phyloP scores from a whole-genome alignment of 2,797 vertebrate genomes.

The Pangasius krempfi region DNA sequence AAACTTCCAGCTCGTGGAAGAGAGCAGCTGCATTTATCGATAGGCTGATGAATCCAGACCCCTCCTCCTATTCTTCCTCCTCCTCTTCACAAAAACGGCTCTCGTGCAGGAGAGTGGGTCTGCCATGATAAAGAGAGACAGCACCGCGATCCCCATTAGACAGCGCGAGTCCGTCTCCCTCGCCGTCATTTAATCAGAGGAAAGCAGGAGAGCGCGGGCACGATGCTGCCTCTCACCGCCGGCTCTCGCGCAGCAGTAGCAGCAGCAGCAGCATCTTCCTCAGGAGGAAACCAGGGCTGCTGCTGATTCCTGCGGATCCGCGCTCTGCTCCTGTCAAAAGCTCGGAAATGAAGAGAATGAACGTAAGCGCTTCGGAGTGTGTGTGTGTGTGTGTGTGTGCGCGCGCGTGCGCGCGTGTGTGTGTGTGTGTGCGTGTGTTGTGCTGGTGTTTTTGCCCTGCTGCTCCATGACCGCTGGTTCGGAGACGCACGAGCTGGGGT shows the following conservation, averaged over 20 bases:
- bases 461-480: not conserved
- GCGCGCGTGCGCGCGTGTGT: not conserved
- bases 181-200: slow-evolving; percentile 45
- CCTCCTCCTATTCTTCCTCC: slow-evolving; percentile 59
- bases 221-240: slow-evolving; percentile 65
- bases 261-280: slow-evolving; percentile 57
- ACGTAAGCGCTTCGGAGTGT: slow-evolving; percentile 77
- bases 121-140: slow-evolving; percentile 56
- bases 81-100: slow-evolving; percentile 47
- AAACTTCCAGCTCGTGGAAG: slow-evolving; percentile 75
- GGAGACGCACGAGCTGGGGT: not conserved
- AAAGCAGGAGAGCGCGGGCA: slow-evolving; percentile 18
- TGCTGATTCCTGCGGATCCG: slow-evolving; percentile 61
- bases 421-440: slow-evolving; percentile 51
- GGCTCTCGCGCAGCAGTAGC: slow-evolving; percentile 65
- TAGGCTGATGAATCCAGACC: slow-evolving; percentile 75
- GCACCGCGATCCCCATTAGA: slow-evolving; percentile 46
- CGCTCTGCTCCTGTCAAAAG: slow-evolving; percentile 71
- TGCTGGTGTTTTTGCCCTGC: slow-evolving; percentile 10
- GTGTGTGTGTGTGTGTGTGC: slow-evolving; percentile 53
- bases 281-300: slow-evolving; percentile 58
- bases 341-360: slow-evolving; percentile 78
- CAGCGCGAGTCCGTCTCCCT: slow-evolving; percentile 42
- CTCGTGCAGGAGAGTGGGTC: slow-evolving; percentile 48
- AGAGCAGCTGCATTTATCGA: slow-evolving; percentile 76